Base-by-base conservation (phyloP, 2,797 vertebrate genomes). In the Anomalospiza imberbis region DNA sequence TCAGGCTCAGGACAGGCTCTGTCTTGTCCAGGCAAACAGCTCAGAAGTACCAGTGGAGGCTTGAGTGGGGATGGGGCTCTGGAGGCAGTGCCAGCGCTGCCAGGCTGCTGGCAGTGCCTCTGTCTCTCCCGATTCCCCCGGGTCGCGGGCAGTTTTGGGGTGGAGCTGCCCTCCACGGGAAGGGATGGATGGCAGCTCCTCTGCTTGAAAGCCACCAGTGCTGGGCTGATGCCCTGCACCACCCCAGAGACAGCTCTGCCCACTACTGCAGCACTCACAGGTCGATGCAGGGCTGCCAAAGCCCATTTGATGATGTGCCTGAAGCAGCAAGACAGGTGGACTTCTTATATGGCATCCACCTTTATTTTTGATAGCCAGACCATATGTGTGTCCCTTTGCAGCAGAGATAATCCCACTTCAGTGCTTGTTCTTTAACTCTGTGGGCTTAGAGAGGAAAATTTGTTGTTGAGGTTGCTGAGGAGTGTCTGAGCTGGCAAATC, bases 1-100 rank as follows among this genome's bases (percentile, higher is more conserved):
- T 61, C 60, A 21, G 60, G 60, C 60, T 40, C 28, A 21, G 38
- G 19, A 85, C 95, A 47, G 76, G 92, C 66, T 58, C 0, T 24
- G 66, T 95, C 95, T 88, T 93, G 95, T 85, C 73, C 66, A 34
- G 50, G 38, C 20, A 9, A 88, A 54, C 51, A 85, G 10, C 82
- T 63, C 68, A 22, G 10, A 36, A 38, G 25, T 16, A 1, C 84
- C 65, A 15, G 65, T 60, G 92, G 65, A 54, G 86, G 17, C 78
- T 68, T 28, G 84, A 67, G 63, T 1, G 45, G 57, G 71, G 42
- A 7, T 36, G 53, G 13, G 5, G 63, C 25, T 86, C 25, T 3
- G 4, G 2, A 6, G 71, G 78, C 81, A 31, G 50, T 4, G 55
- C 51, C 18, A 14, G 73, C 36, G 85, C 34, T 34, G 34, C 34